phyloP scores from a whole-genome alignment of 2,113 vertebrate genomes.

The Lichenostomus cassidix region DNA sequence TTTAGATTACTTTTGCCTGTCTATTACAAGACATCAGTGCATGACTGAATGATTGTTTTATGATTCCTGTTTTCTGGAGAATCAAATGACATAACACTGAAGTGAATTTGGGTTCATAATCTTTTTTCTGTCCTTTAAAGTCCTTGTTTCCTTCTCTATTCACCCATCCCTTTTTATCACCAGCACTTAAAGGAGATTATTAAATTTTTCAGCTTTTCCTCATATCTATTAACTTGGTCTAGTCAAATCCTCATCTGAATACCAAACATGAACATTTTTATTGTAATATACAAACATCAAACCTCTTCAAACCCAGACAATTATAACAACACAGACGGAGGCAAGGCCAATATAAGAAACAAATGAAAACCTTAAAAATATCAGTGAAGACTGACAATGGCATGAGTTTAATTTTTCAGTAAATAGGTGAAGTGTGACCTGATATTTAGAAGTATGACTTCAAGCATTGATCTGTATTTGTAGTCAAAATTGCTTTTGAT shows the following conservation, averaged over 20 bases:
- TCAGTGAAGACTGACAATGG: background rate
- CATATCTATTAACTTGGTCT: background rate
- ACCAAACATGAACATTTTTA: background rate
- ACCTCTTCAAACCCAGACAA: rapidly evolving
- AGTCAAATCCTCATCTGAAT: background rate
- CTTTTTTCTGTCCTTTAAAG: background rate
- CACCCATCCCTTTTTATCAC: background rate
- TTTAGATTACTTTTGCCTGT: background rate
- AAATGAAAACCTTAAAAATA: background rate
- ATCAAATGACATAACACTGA: background rate
- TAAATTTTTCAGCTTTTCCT: background rate
- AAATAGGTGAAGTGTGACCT: background rate
- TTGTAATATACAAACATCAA: background rate
- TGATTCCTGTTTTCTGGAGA: background rate
- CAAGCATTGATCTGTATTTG: background rate
- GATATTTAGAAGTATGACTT: background rate
- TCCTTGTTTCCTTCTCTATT: background rate
- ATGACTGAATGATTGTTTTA: background rate
- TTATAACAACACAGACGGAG: background rate
- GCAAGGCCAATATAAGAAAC: background rate
- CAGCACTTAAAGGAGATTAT: background rate
- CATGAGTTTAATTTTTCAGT: background rate
- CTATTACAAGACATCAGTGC: background rate
- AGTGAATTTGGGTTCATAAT: background rate
- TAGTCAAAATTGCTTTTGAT: background rate